Base-by-base conservation (phyloP, 2,888 invertebrate species). In the Mimachlamys varia region DNA sequence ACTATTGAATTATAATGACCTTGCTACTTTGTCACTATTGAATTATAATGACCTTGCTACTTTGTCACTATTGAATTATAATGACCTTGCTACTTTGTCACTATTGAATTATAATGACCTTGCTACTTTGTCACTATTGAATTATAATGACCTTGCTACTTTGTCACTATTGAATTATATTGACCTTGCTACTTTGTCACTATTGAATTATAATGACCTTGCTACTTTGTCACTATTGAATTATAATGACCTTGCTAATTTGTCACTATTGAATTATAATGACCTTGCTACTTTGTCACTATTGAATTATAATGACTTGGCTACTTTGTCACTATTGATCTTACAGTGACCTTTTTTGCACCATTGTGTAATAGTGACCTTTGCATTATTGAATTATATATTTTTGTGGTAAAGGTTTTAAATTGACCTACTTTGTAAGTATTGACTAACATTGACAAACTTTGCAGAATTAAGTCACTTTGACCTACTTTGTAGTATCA, bases 401-500 rank as follows among this genome's bases (percentile, higher is more conserved):
- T 7, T 44, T 5, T 44, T 44, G 44, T 5, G 44, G 3, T 3
- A 44, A 5, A 44, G 44, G n/a, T n/a, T n/a, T n/a, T n/a, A n/a
- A n/a, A n/a, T n/a, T 44, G 44, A 44, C 44, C 44, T 44, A 44
- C 44, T 44, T 44, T 44, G 44, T 44, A 7, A 7, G 44, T 53
- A 19, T 7, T 53, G 19, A 22, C 19, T 12, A 33, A 76, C 33
- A 76, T 5, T 76, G 12, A 89, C 37, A 27, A n/a, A 38, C 76
- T 76, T 76, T 12, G 12, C 33, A 15, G 33, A 7, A 22, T 89
- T 76, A 17, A 22, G 13, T 44, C 15, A 38, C 37, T 88, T 33
- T 33, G 58, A 33, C 93, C 89, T 92, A 96, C 96, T 92, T 96
- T 15, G 96, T 95, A 17, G 95, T 95, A 90, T 95, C 95, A 91